Conservation (phyloP, 2,797 vertebrate species). For the Tamandua tetradactyla region DNA sequence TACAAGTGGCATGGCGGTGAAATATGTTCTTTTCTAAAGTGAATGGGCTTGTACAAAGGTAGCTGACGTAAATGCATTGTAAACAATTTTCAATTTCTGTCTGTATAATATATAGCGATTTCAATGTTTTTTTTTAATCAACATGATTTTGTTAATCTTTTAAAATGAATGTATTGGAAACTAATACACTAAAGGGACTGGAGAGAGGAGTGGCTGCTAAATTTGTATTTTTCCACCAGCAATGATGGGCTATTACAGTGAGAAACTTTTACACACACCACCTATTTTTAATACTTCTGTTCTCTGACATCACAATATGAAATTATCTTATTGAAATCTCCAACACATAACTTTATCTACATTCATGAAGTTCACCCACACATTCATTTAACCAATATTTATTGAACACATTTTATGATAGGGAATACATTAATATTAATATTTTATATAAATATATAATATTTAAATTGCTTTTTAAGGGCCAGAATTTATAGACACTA, state of each 20-base stretch:
- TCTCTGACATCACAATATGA: background rate
- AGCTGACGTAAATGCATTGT: background rate
- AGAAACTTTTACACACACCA: conserved; percentile 2
- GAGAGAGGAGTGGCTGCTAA: background rate
- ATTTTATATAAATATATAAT: background rate
- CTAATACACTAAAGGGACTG: conserved; percentile 22
- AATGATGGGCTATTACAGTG: background rate
- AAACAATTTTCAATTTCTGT: conserved; percentile 37
- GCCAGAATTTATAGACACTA: background rate
- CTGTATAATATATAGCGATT: background rate
- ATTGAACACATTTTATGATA: background rate
- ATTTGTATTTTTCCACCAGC: background rate
- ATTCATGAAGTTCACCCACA: background rate
- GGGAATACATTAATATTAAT: background rate
- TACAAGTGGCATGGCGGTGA: background rate
- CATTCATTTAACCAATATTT: conserved; percentile 16
- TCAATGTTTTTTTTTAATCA: conserved; percentile 30
- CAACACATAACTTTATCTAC: background rate
- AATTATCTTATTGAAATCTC: conserved; percentile 27
- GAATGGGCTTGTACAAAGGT: background rate
- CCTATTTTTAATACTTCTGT: background rate
- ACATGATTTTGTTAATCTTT: conserved; percentile 44
- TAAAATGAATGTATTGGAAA: conserved; percentile 63
- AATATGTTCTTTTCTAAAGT: background rate
- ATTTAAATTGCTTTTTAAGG: background rate